A percentile compares a stretch with the other conserved stretches of the same genome.
phyloP scores from a whole-genome alignment of 1,140 invertebrate species.

The Batillaria attramentaria region DNA sequence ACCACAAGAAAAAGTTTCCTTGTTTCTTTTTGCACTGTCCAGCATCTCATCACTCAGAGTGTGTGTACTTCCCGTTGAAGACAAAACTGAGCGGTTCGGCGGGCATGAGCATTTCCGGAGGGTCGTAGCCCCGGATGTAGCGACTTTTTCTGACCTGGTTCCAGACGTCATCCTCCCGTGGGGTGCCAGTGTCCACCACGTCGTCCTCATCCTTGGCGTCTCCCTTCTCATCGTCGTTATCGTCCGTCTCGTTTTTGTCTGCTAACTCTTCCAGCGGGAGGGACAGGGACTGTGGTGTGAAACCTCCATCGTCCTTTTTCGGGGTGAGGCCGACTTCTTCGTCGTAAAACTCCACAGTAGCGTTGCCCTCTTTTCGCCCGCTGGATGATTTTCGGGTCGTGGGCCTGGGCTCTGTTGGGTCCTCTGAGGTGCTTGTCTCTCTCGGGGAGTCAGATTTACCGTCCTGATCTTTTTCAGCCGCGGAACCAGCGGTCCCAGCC shows the following conservation, averaged over 20 bases:
- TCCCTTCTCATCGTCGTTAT: neutral
- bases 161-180: neutral
- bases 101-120: constrained; percentile 36
- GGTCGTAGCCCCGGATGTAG: constrained; percentile 38
- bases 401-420: neutral
- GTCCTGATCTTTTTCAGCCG: neutral
- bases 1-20: neutral
- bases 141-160: constrained; percentile 28
- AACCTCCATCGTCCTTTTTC: constrained; percentile 8
- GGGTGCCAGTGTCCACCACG: neutral
- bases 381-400: neutral
- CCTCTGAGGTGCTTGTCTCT: neutral
- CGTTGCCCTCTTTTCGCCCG: neutral
- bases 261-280: neutral
- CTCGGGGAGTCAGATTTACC: neutral
- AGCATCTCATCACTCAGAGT: neutral
- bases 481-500: neutral
- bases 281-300: neutral
- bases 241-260: neutral
- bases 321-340: neutral
- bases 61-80: neutral
- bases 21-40: neutral
- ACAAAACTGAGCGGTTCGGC: constrained; percentile 26
- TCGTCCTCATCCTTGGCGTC: neutral
- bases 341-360: neutral